Base-by-base conservation (phyloP, 2,797 vertebrate genomes). In the Sphaeramia orbicularis region DNA sequence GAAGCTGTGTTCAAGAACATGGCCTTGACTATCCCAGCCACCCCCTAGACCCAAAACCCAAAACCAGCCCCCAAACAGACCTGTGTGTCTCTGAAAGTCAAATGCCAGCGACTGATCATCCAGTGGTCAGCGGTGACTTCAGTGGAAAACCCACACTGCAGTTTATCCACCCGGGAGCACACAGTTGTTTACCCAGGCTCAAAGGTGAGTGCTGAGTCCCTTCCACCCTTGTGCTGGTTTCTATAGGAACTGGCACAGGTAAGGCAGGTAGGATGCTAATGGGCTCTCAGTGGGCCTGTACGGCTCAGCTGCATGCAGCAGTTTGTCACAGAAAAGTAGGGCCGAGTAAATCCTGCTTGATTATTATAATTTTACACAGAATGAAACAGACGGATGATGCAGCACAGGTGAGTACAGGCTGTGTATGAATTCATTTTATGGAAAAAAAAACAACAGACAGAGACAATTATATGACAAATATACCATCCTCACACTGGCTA, bases 231-330 rank as follows among this genome's bases (percentile, higher is more conserved):
- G 52, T 87, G 79, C 71, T 86, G 62, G 93, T 95, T 91, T 83
- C 94, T 94, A 94, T 94, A 91, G 95, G 92, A 94, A 96, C 95
- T 15, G 27, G 51, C 81, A 58, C 74, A 80, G 74, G 69, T 84
- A 47, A 90, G 82, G 72, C 84, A 90, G 83, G 90, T 84, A 83
- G 80, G 85, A 93, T 78, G 86, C 86, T 94, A 92, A 93, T 89
- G 67, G 73, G 60, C 63, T 94, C 94, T 93, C 84, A 56, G 86
- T 82, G 93, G 93, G 88, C 76, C 57, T 10, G 54, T 42, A 66
- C 60, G 56, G 47, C 71, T 67, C 74, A 67, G 59, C 74, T 48
- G 61, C 54, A 71, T 40, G 38, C 32, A 49, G 36, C 42, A 16
- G 67, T 65, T 69, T 76, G 73, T 77, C 69, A 59, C 21, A 56